These are phyloP conservation scores for Acronicta alni DNA, from an alignment of 2,888 invertebrate species.

Conservation along the genomic window DNA sequence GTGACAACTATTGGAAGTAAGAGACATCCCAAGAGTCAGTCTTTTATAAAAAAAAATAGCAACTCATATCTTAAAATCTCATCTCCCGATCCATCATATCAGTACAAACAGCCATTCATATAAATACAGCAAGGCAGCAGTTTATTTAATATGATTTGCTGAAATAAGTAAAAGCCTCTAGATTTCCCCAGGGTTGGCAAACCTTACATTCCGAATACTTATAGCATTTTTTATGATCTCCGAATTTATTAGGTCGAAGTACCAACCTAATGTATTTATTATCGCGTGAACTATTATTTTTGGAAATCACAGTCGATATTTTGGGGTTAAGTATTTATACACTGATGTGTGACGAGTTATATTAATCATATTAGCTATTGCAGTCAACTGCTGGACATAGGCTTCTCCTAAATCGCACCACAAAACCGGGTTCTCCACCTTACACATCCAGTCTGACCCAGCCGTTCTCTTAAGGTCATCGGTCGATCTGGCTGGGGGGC, in stretches of 20 bases:
- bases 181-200: slow-evolving; percentile 61
- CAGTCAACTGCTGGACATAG: too few species aligned
- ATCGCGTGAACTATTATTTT: slow-evolving; percentile 14
- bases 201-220: slow-evolving; percentile 49
- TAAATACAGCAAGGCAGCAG: slow-evolving; percentile 37
- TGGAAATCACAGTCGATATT: slow-evolving; percentile 5
- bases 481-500: too few species aligned
- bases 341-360: too few species aligned
- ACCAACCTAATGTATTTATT: slow-evolving; percentile 36
- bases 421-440: too few species aligned
- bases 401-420: too few species aligned
- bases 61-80: slow-evolving; percentile 4
- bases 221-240: slow-evolving; percentile 60
- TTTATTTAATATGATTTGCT: slow-evolving; percentile 61
- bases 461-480: too few species aligned
- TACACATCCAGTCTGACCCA: too few species aligned
- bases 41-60: neutral
- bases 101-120: slow-evolving; percentile 34
- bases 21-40: too few species aligned
- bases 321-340: neutral
- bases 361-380: too few species aligned
- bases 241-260: slow-evolving; percentile 55
- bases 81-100: slow-evolving; percentile 16
- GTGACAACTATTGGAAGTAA: too few species aligned
- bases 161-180: slow-evolving; percentile 62